Evolutionary conservation across 2,888 invertebrate genomes (phyloP).

Genomic region (Deilephila elpenor): DNA sequence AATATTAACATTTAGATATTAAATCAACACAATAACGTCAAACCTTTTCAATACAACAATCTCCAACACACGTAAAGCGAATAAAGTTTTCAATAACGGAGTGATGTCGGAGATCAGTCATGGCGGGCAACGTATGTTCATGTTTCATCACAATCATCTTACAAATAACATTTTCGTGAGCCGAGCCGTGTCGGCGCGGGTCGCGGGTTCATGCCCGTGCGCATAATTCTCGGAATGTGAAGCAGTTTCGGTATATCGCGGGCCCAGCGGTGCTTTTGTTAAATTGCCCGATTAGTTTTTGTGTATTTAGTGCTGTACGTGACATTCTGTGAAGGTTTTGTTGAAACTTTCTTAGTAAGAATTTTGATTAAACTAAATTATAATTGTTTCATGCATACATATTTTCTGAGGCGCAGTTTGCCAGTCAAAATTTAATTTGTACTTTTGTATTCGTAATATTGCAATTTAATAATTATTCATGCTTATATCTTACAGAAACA

Average conservation of each 20-base stretch:
- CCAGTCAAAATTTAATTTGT: no score
- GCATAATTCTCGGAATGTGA: conserved; percentile 54
- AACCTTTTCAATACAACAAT: background rate
- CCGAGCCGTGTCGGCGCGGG: conserved; percentile 53
- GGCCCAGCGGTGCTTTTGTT: conserved; percentile 18
- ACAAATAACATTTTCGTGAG: conserved; percentile 68
- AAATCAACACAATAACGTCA: background rate
- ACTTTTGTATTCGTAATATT: no score
- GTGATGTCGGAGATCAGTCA: conserved; percentile 50
- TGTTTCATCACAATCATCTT: conserved; percentile 49
- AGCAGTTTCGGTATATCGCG: conserved; percentile 49
- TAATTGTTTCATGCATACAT: no score
- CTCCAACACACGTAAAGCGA: background rate
- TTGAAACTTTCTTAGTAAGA: background rate
- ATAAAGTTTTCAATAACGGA: conserved; percentile 23
- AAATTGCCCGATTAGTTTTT: conserved; percentile 21
- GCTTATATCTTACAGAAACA: no score
- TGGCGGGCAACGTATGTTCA: conserved; percentile 37
- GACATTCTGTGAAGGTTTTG: background rate
- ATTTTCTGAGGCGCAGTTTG: no score
- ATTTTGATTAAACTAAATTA: no score
- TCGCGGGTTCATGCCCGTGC: conserved; percentile 61
- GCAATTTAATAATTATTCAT: no score
- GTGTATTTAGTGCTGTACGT: background rate
- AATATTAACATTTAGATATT: background rate